A percentile compares a stretch with the other conserved stretches of the same genome.
phyloP scores from a whole-genome alignment of 2,888 invertebrate genomes.

The Stictocephala bisonia region DNA sequence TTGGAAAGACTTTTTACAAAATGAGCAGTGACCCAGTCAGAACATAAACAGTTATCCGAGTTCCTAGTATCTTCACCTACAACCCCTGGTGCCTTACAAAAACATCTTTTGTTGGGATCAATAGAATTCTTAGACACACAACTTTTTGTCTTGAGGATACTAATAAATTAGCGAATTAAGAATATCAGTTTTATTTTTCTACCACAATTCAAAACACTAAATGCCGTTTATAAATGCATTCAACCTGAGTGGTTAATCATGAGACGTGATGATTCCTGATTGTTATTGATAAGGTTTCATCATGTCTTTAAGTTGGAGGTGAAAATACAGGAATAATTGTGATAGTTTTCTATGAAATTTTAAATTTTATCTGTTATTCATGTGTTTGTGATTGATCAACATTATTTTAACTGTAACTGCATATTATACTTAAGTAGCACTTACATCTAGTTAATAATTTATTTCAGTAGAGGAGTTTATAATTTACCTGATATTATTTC shows the following conservation, averaged over 20 bases:
- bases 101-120: conserved; percentile 26
- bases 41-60: background rate
- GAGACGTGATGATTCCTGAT: conserved; percentile 20
- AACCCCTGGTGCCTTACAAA: conserved; percentile 46
- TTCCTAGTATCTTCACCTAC: conserved; percentile 44
- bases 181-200: conserved; percentile 29
- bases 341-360: conserved; percentile 32
- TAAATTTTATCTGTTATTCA: conserved; percentile 35
- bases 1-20: conserved; percentile 46
- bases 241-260: background rate
- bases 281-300: conserved; percentile 36
- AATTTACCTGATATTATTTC: conserved; percentile 28
- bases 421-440: conserved; percentile 36
- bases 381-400: conserved; percentile 24
- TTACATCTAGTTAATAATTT: conserved; percentile 19
- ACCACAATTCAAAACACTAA: background rate
- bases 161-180: conserved; percentile 19
- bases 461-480: conserved; percentile 17
- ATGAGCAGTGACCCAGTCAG: conserved; percentile 22
- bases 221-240: no score
- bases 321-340: conserved; percentile 37
- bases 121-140: background rate
- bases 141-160: conserved; percentile 12
- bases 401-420: conserved; percentile 29
- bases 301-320: conserved; percentile 41